Base-by-base conservation (phyloP, 2,797 vertebrate species). In the Pristis pectinata region DNA sequence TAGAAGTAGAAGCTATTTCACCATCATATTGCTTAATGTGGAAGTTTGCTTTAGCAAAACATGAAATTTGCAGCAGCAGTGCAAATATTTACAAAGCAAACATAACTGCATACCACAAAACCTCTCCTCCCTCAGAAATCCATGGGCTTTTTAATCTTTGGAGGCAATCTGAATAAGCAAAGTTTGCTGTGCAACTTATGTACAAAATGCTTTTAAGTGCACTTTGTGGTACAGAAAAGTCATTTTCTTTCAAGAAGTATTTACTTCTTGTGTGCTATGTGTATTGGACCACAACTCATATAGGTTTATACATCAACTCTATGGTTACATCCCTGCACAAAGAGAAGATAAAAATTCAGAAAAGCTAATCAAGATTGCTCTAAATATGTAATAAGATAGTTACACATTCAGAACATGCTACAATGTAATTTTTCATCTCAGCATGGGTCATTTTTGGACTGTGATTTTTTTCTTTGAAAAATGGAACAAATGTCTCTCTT, bases 401-500 rank as follows among this genome's bases (percentile, higher is more conserved):
- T 72, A 27, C 6, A 72, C 70, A 24, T 6, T 72, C 49, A n/a
- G 2, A 34, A 53, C 53, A 87, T 30, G 53, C 11, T 13, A 74
- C 30, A 94, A 8, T 94, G 44, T 76, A 19, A 15, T 30, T 70
- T 94, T 94, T 53, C 49, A 94, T 30, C 70, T 49, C 22, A 17
- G 19, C 41, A 70, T 27, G 37, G 34, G 37, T 44, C 10, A 70
- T 72, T 9, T 72, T 49, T 94, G 70, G 34, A 53, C 44, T 93
- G 30, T 24, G 15, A 74, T 13, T 91, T 94, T n/a, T 27, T 30
- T 93, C 44, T 74, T 74, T 94, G 27, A 94, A 53, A 94, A 76
- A 11, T 49, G 41, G 41, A n/a, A 94, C 92, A 94, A 27, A 93
- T 94, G 70, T 76, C 70, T 34, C 44, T 76, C 44, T 93, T 93